Base-by-base conservation (phyloP, 2,113 vertebrate species). In the Climacteris rufus region DNA sequence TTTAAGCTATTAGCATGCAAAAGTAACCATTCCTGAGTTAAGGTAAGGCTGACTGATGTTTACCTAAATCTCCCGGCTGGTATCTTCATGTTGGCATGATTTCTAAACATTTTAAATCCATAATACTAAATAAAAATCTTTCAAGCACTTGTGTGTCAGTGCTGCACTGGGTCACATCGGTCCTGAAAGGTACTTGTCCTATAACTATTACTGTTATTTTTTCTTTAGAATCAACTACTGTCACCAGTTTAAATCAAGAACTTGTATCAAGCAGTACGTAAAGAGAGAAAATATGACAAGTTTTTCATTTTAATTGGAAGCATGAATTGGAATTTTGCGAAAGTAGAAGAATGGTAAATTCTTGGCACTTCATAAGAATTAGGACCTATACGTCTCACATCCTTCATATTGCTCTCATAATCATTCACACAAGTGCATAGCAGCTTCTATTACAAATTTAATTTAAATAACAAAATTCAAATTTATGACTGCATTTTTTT, bases 381-480 rank as follows among this genome's bases (percentile, higher is more conserved):
- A 87, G 17, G 35, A 70, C 22, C 42, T 70, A 28, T 27, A 66
- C 35, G 23, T 52, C 42, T 90, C 23, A 22, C 66, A 88, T 84
- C 33, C 64, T 56, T 87, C 35, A 75, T 7, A 42, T 12, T 2
- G 11, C 49, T 60, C 49, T 54, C 33, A 28, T 68, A 65, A 76
- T 71, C 65, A 82, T 66, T 89, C 92, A 94, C 65, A 70, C 0
- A 1, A 83, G 19, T 52, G 18, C 65, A 77, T 21, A 76, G 86
- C 61, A 86, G 53, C 44, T 77, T 78, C 71, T 65, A 85, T 56
- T 42, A 63, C 47, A 81, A 63, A 80, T 96, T 93, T 91, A 94
- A 94, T 94, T 95, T 92, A 94, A 95, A 94, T 40, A 94, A 65
- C 68, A 87, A 70, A 95, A 96, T 96, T 86, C 56, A 96, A 86